A percentile compares a stretch with the other conserved stretches of the same genome.
Evolutionary conservation across 2,888 invertebrate genomes (phyloP).

Genomic region (Apodemia duryi): DNA sequence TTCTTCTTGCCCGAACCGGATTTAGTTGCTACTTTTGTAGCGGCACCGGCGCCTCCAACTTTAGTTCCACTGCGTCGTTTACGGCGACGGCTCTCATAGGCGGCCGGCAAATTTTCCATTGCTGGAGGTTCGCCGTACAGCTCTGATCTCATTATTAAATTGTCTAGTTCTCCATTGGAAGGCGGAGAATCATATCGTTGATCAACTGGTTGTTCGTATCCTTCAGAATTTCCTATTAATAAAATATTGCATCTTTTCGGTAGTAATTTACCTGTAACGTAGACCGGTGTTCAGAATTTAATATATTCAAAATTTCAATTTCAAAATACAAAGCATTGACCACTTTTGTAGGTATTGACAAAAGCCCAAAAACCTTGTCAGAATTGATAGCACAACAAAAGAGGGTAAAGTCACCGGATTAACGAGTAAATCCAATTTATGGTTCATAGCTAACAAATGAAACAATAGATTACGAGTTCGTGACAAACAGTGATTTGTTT

Average conservation of each 20-base stretch:
- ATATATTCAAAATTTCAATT: not conserved
- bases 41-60: slow-evolving; percentile 70
- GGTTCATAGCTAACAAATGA: slow-evolving; percentile 15
- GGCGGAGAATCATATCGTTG: slow-evolving; percentile 61
- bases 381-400: slow-evolving; percentile 6
- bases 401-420: slow-evolving; percentile 5
- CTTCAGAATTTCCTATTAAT: slow-evolving; percentile 60
- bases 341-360: slow-evolving; percentile 1
- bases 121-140: slow-evolving; percentile 80
- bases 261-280: not conserved
- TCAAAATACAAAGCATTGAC: not conserved
- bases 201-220: slow-evolving; percentile 62
- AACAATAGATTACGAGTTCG: slow-evolving; percentile 12
- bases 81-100: slow-evolving; percentile 62
- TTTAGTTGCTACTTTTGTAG: slow-evolving; percentile 71
- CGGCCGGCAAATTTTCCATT: slow-evolving; percentile 59
- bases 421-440: slow-evolving; percentile 12
- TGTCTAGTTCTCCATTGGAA: slow-evolving; percentile 71
- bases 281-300: not conserved
- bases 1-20: slow-evolving; percentile 70
- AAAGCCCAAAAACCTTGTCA: slow-evolving; percentile 9
- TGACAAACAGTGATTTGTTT: slow-evolving; percentile 14
- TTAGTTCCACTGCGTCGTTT: slow-evolving; percentile 70
- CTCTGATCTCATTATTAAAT: slow-evolving; percentile 81
- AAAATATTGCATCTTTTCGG: too few relatives aligned